phyloP scores from a whole-genome alignment of 1,140 invertebrate genomes.

The Pseudobourletiella spinata region DNA sequence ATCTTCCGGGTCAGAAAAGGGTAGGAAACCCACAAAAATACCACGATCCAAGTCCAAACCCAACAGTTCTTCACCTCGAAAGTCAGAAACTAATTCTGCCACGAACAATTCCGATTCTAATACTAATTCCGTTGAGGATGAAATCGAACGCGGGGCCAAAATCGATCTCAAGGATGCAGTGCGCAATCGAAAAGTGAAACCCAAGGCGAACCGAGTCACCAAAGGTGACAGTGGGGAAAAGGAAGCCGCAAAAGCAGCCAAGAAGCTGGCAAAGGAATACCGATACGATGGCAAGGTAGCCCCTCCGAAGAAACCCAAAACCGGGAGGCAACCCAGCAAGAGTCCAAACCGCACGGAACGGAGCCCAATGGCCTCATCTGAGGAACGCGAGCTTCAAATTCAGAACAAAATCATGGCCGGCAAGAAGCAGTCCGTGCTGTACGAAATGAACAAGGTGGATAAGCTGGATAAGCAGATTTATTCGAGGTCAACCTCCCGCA shows the following conservation, averaged over 20 bases:
- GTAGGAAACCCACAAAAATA: too few relatives aligned
- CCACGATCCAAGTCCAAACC: too few relatives aligned
- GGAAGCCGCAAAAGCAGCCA: neutral
- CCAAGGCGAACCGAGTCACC: neutral
- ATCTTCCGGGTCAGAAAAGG: too few relatives aligned
- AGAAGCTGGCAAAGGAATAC: neutral
- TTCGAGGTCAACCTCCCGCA: neutral
- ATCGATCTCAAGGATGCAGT: constrained; percentile 2
- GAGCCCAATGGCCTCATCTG: neutral
- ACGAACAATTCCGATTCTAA: neutral
- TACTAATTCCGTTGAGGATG: neutral
- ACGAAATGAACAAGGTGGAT: constrained; percentile 4
- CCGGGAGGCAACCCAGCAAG: neutral
- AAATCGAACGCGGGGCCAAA: neutral
- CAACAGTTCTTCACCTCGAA: too few relatives aligned
- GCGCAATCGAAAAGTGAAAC: constrained; percentile 1
- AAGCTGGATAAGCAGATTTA: constrained; percentile 10
- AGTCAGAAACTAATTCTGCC: too few relatives aligned
- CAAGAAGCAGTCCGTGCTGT: constrained; percentile 5
- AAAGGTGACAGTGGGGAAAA: neutral
- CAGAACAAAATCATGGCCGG: constrained; percentile 8
- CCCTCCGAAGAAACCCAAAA: neutral
- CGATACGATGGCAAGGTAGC: neutral
- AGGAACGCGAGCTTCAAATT: constrained; percentile 1
- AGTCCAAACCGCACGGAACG: neutral